phyloP scores from a whole-genome alignment of 2,113 vertebrate species.

The Columbina picui region DNA sequence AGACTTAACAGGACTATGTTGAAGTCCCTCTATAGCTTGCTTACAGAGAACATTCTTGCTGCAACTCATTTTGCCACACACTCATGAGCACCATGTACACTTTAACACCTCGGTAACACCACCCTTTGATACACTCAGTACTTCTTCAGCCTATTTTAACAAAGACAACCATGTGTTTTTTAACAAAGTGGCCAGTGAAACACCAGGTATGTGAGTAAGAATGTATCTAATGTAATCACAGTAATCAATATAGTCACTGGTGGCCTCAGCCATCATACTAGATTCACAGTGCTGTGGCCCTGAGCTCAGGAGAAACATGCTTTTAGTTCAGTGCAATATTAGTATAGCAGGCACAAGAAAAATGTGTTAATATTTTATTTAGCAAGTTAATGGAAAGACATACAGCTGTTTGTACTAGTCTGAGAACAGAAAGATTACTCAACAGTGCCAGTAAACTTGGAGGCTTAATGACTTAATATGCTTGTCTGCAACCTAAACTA shows the following conservation, averaged over 20 bases:
- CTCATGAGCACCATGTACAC: neutral
- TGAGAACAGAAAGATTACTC: conserved; percentile 35
- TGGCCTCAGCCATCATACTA: neutral
- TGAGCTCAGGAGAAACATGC: neutral
- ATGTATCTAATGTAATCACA: neutral
- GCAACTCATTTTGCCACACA: neutral
- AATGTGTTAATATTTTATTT: conserved; percentile 71
- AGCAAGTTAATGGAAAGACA: conserved; percentile 61
- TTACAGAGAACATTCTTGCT: neutral
- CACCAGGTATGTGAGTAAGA: neutral
- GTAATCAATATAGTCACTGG: accelerated
- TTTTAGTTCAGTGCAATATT: conserved; percentile 28
- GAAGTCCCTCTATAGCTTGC: neutral
- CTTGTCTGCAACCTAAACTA: conserved; percentile 32
- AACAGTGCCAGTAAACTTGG: conserved; percentile 47
- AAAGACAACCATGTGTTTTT: neutral
- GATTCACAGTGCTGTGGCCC: neutral
- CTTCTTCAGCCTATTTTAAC: neutral
- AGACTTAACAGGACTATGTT: neutral
- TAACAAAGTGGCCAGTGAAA: neutral
- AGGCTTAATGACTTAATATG: neutral
- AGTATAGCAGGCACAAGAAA: conserved; percentile 61
- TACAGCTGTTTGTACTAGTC: conserved; percentile 58
- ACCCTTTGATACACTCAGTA: neutral
- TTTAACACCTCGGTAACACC: neutral